phyloP scores from a whole-genome alignment of 2,797 vertebrate genomes.

The Florisuga fusca region DNA sequence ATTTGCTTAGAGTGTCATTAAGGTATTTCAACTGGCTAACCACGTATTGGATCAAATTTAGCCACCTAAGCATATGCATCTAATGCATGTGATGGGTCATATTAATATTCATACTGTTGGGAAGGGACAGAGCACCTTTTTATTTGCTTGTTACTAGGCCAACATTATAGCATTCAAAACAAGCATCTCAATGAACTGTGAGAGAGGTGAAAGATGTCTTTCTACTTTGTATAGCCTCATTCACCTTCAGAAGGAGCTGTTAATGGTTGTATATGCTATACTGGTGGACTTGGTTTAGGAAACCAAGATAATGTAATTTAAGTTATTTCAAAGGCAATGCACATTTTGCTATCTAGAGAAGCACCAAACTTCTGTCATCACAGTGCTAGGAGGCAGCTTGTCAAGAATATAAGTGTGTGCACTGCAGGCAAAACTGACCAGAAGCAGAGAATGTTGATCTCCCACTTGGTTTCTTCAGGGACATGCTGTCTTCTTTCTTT shows the following conservation, averaged over 20 bases:
- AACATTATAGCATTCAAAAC: background rate
- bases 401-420: background rate
- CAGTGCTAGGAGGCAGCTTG: background rate
- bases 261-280: background rate
- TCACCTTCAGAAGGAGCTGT: background rate
- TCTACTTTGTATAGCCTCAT: background rate
- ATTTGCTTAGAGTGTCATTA: background rate
- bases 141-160: background rate
- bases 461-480: fast-evolving
- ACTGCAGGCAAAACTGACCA: background rate
- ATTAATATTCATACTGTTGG: background rate
- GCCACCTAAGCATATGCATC: background rate
- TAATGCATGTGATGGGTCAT: background rate
- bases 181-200: background rate
- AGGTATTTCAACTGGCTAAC: background rate
- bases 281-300: background rate
- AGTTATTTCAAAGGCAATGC: background rate
- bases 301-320: background rate
- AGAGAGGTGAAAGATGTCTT: background rate
- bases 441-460: background rate
- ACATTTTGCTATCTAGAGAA: background rate
- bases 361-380: background rate
- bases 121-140: background rate
- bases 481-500: background rate
- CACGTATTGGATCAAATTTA: background rate